These are phyloP conservation scores for Amblyraja radiata DNA, from an alignment of 2,797 vertebrate genomes.

Conservation along the genomic window DNA sequence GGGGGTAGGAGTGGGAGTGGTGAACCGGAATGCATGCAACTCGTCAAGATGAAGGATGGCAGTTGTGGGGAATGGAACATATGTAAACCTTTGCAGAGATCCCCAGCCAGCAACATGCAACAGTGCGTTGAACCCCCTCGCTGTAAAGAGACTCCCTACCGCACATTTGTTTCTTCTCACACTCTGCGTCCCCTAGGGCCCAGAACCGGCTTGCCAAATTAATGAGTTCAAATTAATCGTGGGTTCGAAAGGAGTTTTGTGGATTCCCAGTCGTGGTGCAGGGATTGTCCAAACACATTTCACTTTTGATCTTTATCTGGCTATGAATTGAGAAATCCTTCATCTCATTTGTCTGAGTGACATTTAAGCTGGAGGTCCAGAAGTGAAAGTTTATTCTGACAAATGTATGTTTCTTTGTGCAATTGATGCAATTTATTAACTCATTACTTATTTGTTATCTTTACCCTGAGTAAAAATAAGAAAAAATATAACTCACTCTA, in stretches of 20 bases:
- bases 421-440: background rate
- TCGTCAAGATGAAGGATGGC: slow-evolving; percentile 30
- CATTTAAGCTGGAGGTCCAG: background rate
- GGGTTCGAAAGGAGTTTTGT: slow-evolving; percentile 18
- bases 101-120: background rate
- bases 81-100: slow-evolving; percentile 19
- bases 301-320: slow-evolving; percentile 34
- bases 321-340: slow-evolving; percentile 3
- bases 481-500: background rate
- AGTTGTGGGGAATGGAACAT: slow-evolving; percentile 20
- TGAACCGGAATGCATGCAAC: background rate
- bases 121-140: background rate
- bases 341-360: background rate
- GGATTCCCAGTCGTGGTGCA: slow-evolving; percentile 19
- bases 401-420: background rate
- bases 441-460: background rate
- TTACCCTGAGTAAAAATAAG: background rate
- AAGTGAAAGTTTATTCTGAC: background rate
- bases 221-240: slow-evolving; percentile 18
- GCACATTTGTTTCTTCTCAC: slow-evolving; percentile 22
- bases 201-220: background rate
- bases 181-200: background rate
- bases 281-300: slow-evolving; percentile 33
- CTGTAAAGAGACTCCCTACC: slow-evolving; percentile 1
- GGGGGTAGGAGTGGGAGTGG: background rate